Evolutionary conservation across 2,888 invertebrate species (phyloP), one percentile per base, ranked within the genome.

Genomic region (Exephanes ischioxanthus): DNA sequence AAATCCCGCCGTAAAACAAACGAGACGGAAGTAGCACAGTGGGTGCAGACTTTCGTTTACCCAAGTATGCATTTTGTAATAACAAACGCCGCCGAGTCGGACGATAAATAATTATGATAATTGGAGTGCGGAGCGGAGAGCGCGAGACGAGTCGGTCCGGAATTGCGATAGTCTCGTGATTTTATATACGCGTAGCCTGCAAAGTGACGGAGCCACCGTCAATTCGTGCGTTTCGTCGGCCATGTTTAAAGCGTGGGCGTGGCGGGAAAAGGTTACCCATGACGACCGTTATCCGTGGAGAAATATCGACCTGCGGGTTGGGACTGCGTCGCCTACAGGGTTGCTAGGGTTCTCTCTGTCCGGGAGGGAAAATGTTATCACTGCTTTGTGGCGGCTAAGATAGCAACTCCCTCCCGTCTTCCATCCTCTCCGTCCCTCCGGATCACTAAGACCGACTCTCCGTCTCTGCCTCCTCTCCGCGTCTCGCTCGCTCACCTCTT

Each of bases 311-410:
- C 87, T 85, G 83, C 85, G 85, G 83, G 80, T 83, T 79, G 72
- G 63, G n/a, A 82, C 88, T 80, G 84, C 86, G 82, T 84, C 85
- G 83, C 87, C 86, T 80, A 86, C 91, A 92, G 92, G 92, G 93
- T 93, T 93, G 93, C 93, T 93, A 93, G 92, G 93, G 92, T 93
- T 58, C 58, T 26, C 58, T 91, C 93, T 92, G 90, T 93, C 92
- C 92, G 91, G 93, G 93, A 94, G 93, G 93, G 93, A 94, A 94
- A 94, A 94, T 94, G 93, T 94, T 94, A 94, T 94, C 94, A 93
- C 94, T 94, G 93, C 94, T 94, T 94, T 94, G 94, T 93, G 93
- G 94, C 92, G 93, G 92, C 93, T 94, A 94, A 94, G 94, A 94
- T 94, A 94, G 92, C 94, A 94, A 91, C 92, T 90, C 90, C 90